Evolutionary conservation across 2,113 vertebrate species (phyloP), one percentile per base, ranked within the genome.

Genomic region (Sphyrna mokarran): DNA sequence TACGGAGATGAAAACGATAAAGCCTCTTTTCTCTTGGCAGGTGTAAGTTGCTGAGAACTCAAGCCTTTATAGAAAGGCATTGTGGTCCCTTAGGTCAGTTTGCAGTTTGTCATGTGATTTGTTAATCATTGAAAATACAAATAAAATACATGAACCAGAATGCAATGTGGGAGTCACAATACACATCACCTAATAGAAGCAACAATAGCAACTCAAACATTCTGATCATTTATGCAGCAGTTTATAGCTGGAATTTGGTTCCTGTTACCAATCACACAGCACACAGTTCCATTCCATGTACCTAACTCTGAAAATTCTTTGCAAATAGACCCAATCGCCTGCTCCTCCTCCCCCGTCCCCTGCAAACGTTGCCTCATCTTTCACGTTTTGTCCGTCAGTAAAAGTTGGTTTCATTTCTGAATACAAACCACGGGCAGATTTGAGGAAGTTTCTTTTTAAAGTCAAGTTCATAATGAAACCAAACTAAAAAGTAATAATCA

Each of bases 401-500:
- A 61, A 37, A 66, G 33, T 66, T 93, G 9, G 61, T 93, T 93
- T 66, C 89, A 40, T 68, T 66, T 93, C n/a, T 93, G 89, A 63
- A 63, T 18, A 66, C 33, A 93, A 37, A 66, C 89, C 61, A 37
- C 16, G 20, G 1, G 61, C 58, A 93, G 37, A 93, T 93, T 93
- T 93, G 89, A 93, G 89, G 89, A 93, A 93, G 87, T 54, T 90
- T 16, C 37, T 91, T 66, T 66, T 48, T 63, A 29, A 40, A 93
- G 4, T 29, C 33, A 93, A 66, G 61, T 37, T 66, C 61, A 93
- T 93, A 66, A 66, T 66, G 89, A 93, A 93, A 93, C n/a, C 66
- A 61, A 93, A 93, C 61, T 68, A 93, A 37, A 20, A 18, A n/a
- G 11, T n/a, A 91, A 37, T 61, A 66, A 6, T 93, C 40, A 9